Base-by-base conservation (phyloP, 2,888 invertebrate species). In the Scaptomyza caliginosa region DNA sequence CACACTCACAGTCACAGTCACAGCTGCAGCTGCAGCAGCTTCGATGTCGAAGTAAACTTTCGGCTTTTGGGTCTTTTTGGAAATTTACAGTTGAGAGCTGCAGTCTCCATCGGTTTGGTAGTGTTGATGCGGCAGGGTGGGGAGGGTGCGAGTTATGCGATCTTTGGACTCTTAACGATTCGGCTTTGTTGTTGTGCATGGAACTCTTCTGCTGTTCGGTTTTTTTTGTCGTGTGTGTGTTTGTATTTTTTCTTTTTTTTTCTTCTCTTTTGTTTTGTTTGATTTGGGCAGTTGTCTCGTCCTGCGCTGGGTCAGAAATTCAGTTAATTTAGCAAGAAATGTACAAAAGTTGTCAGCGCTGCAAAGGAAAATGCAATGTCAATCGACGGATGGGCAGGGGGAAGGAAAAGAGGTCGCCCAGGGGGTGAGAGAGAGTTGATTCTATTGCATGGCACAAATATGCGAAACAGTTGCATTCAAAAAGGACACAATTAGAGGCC, bases 111-210 rank as follows among this genome's bases (percentile, higher is more conserved):
- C 55, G 30, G 39, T 40, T 16, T 4, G 28, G 11, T 10, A 16
- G 24, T 24, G 24, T 16, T 13, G 40, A 5, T 13, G 10, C n/a
- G 40, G 49, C 30, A 24, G 55, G 43, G 42, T 34, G 51, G 34
- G 68, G 39, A 58, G 67, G 54, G 76, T 65, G 77, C 80, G 77
- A 83, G 85, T 84, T 84, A 83, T 83, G 85, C 84, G 83, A 84
- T 84, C 85, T 82, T 83, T 82, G 82, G 80, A 84, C 80, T 82
- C 74, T 84, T 83, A 80, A 84, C 82, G 82, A 83, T 78, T 82
- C 77, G 66, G 64, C 63, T 76, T 81, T 79, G 74, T 81, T 68
- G 67, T 51, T 63, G 48, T 32, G 36, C 3, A 19, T 24, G 42
- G 38, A 43, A 59, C 64, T 59, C 59, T 68, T 49, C 60, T 60